phyloP scores from a whole-genome alignment of 1,140 invertebrate species.

The Kradibia gibbosae region DNA sequence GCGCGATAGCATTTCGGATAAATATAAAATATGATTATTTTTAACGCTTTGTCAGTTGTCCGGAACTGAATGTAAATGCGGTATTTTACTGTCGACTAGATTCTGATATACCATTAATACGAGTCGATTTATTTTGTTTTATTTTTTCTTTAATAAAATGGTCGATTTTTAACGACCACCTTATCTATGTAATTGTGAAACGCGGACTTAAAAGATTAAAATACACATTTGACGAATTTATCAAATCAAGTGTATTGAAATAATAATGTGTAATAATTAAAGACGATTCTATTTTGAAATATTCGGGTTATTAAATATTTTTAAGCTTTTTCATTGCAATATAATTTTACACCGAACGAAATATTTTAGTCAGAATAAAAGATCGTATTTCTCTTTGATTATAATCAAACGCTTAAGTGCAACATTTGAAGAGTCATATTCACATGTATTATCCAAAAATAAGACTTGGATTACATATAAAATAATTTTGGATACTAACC shows the following conservation, averaged over 20 bases:
- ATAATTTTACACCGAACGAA: neutral
- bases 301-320: neutral
- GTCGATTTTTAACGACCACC: neutral
- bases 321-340: neutral
- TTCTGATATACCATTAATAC: neutral
- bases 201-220: neutral
- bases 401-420: neutral
- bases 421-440: slow-evolving; percentile 3
- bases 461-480: slow-evolving; percentile 30
- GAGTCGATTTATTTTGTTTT: neutral
- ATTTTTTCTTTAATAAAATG: slow-evolving; percentile 29
- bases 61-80: neutral
- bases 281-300: neutral
- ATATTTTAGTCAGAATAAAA: neutral
- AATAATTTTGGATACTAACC: slow-evolving; percentile 35
- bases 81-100: neutral
- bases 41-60: neutral
- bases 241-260: too few species aligned
- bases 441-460: neutral
- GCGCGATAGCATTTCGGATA: neutral
- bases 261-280: neutral
- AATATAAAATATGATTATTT: slow-evolving; percentile 36
- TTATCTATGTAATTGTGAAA: neutral
- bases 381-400: neutral
- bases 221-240: neutral